A percentile compares a stretch with the other conserved stretches of the same genome.
These are phyloP conservation scores for Chelonus insularis DNA, from an alignment of 1,140 invertebrate genomes.

Conservation along the genomic window DNA sequence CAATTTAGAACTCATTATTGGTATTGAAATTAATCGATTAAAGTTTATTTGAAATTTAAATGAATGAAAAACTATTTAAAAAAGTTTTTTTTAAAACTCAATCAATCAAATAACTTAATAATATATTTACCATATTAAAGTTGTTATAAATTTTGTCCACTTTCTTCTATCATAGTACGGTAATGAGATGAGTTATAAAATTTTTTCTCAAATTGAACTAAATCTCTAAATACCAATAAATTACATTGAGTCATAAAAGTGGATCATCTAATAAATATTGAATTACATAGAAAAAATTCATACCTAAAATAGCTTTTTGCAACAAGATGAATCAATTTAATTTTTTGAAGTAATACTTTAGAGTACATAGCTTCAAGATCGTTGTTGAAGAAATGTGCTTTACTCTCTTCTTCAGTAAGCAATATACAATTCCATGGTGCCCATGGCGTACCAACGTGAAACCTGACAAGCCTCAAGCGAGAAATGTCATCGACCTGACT, in stretches of 20 bases:
- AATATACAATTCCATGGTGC: constrained; percentile 75
- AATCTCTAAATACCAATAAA: constrained; percentile 20
- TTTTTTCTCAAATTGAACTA: constrained; percentile 34
- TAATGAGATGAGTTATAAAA: constrained; percentile 31
- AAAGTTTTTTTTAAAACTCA: too few relatives aligned
- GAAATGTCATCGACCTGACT: constrained; percentile 65
- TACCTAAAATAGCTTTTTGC: constrained; percentile 45
- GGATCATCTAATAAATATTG: constrained; percentile 9
- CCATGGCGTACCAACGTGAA: constrained; percentile 65
- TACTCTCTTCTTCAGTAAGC: constrained; percentile 67
- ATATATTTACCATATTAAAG: too few relatives aligned
- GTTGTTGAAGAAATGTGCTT: constrained; percentile 55
- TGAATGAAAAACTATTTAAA: too few relatives aligned
- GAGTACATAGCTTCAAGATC: constrained; percentile 42
- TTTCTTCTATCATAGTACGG: constrained; percentile 23
- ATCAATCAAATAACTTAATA: too few relatives aligned
- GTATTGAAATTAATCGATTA: too few relatives aligned
- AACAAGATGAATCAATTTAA: constrained; percentile 39
- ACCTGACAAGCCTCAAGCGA: constrained; percentile 64
- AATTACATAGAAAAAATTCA: constrained; percentile 16
- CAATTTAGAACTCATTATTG: too few relatives aligned
- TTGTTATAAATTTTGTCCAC: too few relatives aligned
- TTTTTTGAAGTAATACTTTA: constrained; percentile 34
- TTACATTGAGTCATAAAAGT: not conserved
- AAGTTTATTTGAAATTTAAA: too few relatives aligned